Evolutionary conservation across 1,140 invertebrate genomes (phyloP), one percentile per base, ranked within the genome.

Genomic region (Mactra quadrangularis): DNA sequence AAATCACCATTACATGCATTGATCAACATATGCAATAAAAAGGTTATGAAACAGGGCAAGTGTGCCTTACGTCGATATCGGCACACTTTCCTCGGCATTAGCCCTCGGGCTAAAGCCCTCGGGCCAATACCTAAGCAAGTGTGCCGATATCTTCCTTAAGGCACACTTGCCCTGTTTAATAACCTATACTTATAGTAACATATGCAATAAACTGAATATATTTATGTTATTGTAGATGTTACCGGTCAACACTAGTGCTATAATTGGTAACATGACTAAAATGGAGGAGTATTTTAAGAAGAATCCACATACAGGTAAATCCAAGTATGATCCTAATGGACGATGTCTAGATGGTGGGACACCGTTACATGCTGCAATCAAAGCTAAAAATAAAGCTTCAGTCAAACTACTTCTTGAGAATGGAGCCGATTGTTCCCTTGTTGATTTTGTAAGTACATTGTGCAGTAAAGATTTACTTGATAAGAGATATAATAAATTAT

Each of bases 391-490:
- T 47, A 33, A 74, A 27, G 70, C 72, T 1, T 75, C 82, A 3
- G 50, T 86, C 6, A 77, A 86, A 22, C 57, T 86, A 1, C 81
- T 88, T 4, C 71, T 86, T 1, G 47, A 86, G 47, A 77, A 85
- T 41, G 78, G 75, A 3, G 85, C 87, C 17, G 84, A 78, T 47
- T 33, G 79, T 11, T 50, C 79, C 0, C 50, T 83, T 0, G 47
- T 50, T 1, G 84, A 88, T 62, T 72, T 81, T 35, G 87, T 88
- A 70, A 68, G 83, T 78, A 45, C 9, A 62, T 33, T 6, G 31
- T n/a, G 22, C 7, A 11, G 53, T 22, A 7, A 47, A 47, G 41
- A 47, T 17, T 9, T 47, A 9, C 17, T 47, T 47, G 17, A 47
- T 47, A 47, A 17, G 7, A 17, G 7, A 47, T 47, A 17, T 47